Evolutionary conservation across 2,797 vertebrate species (phyloP).

Genomic region (Pelochelys cantorii): DNA sequence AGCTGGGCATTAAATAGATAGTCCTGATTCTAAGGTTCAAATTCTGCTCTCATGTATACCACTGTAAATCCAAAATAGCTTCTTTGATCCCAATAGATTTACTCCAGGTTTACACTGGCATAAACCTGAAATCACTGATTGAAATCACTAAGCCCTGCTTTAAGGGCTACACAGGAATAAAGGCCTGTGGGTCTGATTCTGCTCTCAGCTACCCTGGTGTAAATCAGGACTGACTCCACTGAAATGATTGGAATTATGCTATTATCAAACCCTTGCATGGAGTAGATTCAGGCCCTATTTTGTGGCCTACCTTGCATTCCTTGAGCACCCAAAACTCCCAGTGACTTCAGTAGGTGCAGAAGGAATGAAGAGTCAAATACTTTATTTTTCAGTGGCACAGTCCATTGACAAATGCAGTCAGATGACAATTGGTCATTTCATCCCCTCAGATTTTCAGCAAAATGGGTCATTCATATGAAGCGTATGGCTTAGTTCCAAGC

Average conservation of each 20-base stretch:
- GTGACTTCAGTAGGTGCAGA: conserved; percentile 26
- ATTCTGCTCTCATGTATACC: neutral
- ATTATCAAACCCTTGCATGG: conserved; percentile 19
- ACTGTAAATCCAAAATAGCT: neutral
- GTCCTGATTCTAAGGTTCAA: neutral
- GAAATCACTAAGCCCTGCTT: conserved; percentile 23
- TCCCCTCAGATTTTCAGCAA: conserved; percentile 48
- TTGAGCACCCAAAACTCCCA: neutral
- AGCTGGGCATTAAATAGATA: neutral
- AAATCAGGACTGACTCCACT: neutral
- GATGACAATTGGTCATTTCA: conserved; percentile 22
- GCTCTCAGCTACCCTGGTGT: neutral
- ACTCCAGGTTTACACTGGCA: neutral
- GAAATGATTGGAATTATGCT: neutral
- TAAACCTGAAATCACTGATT: neutral
- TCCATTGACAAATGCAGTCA: conserved; percentile 27
- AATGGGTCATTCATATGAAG: conserved; percentile 37
- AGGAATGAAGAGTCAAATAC: conserved; percentile 21
- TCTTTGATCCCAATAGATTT: conserved; percentile 22
- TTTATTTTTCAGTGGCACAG: conserved; percentile 46
- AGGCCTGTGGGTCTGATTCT: conserved; percentile 18
- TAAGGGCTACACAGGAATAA: conserved; percentile 30
- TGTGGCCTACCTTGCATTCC: neutral
- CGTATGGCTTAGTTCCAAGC: conserved; percentile 25
- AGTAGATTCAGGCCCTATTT: neutral